phyloP scores from a whole-genome alignment of 2,797 vertebrate genomes.

The Scolopax bukidnonensis region DNA sequence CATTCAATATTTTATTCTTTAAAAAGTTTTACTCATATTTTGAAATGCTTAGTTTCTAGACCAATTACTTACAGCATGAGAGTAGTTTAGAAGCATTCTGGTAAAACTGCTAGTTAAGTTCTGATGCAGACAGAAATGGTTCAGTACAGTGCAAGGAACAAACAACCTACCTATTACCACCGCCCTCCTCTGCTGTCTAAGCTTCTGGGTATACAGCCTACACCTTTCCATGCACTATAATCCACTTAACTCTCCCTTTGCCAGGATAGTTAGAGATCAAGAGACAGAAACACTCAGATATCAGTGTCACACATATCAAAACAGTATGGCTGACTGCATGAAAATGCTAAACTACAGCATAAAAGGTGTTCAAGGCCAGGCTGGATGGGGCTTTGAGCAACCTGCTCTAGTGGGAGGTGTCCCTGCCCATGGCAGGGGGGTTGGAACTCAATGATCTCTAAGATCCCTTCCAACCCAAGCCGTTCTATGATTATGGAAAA shows the following conservation, averaged over 20 bases:
- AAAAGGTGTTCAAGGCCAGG: background rate
- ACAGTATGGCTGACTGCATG: background rate
- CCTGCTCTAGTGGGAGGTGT: too few species aligned
- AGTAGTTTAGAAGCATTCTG: background rate
- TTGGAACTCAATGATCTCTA: too few species aligned
- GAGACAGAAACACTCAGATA: background rate
- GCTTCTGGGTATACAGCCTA: background rate
- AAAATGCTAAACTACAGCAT: background rate
- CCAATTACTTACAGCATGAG: background rate
- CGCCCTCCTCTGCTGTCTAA: background rate
- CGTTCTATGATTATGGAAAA: background rate
- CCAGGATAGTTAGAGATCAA: background rate
- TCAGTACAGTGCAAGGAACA: background rate
- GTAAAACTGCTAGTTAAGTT: background rate
- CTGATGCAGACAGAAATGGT: background rate
- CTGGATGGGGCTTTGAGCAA: too few species aligned
- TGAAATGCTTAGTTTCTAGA: background rate
- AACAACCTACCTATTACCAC: background rate
- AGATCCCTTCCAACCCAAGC: too few species aligned
- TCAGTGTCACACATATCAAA: accelerated
- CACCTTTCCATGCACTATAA: background rate
- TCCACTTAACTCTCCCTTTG: background rate
- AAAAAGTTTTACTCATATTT: background rate
- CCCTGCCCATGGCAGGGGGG: too few species aligned
- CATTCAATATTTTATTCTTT: background rate